Base-by-base conservation (phyloP, 2,888 invertebrate genomes). In the Drosophila parthenogenetica region DNA sequence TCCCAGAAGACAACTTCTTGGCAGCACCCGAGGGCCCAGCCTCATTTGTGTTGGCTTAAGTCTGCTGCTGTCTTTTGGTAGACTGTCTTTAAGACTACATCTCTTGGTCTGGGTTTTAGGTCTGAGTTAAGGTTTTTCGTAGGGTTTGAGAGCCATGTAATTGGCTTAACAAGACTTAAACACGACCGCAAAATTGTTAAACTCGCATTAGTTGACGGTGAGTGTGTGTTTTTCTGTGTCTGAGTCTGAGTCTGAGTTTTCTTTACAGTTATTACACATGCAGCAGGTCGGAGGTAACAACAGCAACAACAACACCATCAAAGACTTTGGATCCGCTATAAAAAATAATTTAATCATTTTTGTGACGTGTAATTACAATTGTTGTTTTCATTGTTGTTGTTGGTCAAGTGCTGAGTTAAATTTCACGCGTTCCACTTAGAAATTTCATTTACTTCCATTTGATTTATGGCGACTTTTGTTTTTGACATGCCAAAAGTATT, bases 331-430 rank as follows among this genome's bases (percentile, higher is more conserved):
- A 50, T 58, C 67, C 69, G 71, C 84, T 71, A 77, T 85, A 79
- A 85, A 89, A 75, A 68, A 89, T 84, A 77, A 81, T 87, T 85
- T 83, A 76, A 85, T 85, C 84, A 87, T 73, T 83, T 77, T 49
- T 54, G 46, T 29, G 60, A 66, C 67, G 57, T 66, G 71, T 81
- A 81, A 89, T 85, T 84, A 73, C 87, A 74, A 69, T 63, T 69
- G 63, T 63, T 57, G 19, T 43, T 62, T 25, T 40, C 46, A 45
- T 40, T 58, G 35, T 17, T 57, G 14, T 39, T 51, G 19, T 54
- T 77, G 77, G 73, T 68, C 79, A 74, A 67, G 42, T 62, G 73
- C 16, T 49, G 59, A 63, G 25, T 77, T 37, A 16, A 57, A 58
- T 51, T 66, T 71, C 55, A 48, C 46, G 72, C 59, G 62, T 37